phyloP scores from a whole-genome alignment of 2,113 vertebrate species.

The Redunca redunca region DNA sequence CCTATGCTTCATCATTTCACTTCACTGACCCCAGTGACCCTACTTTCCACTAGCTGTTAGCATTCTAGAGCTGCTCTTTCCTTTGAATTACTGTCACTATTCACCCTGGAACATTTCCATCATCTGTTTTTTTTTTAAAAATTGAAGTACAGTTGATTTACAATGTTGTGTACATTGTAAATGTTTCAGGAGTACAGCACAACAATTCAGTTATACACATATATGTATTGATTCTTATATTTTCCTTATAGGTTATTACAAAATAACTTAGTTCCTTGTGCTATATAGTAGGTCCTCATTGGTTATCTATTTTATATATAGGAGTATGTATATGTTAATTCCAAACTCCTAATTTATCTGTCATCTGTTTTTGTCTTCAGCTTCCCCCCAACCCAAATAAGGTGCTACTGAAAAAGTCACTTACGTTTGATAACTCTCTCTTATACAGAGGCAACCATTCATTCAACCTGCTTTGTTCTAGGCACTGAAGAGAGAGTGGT shows the following conservation, averaged over 20 bases:
- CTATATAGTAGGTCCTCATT: background rate
- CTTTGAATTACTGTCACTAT: background rate
- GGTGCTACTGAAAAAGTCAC: background rate
- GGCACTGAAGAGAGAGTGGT: background rate
- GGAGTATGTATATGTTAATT: background rate
- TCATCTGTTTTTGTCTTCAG: background rate
- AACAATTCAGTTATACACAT: background rate
- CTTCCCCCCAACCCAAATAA: background rate
- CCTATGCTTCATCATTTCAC: background rate
- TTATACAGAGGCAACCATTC: background rate
- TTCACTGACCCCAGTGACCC: background rate
- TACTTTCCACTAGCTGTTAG: background rate
- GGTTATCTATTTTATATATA: background rate
- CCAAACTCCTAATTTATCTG: background rate
- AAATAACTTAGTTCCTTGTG: background rate
- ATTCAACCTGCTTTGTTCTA: background rate
- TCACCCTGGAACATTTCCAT: background rate
- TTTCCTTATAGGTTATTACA: background rate
- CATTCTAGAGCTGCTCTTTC: background rate
- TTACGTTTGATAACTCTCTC: background rate
- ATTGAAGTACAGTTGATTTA: background rate
- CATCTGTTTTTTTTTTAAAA: background rate
- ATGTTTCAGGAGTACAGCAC: background rate
- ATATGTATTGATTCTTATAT: background rate
- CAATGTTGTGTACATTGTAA: background rate